Base-by-base conservation (phyloP, 2,113 vertebrate genomes). In the Stigmatopora nigra region DNA sequence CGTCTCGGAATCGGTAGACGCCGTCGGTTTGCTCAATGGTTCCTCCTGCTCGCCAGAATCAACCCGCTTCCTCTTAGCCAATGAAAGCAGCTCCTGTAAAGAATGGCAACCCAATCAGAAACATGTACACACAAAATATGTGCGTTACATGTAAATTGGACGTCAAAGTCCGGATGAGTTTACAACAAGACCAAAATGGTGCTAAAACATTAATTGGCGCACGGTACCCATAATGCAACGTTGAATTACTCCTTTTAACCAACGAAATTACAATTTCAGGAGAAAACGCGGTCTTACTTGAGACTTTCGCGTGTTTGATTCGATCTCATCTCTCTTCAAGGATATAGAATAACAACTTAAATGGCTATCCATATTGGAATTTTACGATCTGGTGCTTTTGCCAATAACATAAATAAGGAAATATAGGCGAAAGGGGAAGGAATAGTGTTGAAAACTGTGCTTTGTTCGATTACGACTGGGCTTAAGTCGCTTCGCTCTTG, bases 31-130 rank as follows among this genome's bases (percentile, higher is more conserved):
- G 88, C 89, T 96, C 68, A 93, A 90, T 25, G 93, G 94, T 14
- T 93, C 92, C 62, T 98, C 95, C 77, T 95, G 97, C 51, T 98
- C 95, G 61, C 95, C 96, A 0, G 97, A 96, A 78, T 98, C 96
- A 56, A 94, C 94, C 63, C 94, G 91, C 80, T 99, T 99, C 77
- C 97, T 91, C 77, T 99, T 99, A 8, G 97, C 95, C 85, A 99
- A 82, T 13, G 94, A 96, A 77, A 99, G 81, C 49, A 99, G 89
- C 75, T 99, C 96, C 97, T 99, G 79, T 12, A 52, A 2, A 10
- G 11, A 16, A 2, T 66, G 63, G 11, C 10, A 52, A 7, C 2
- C 10, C 3, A 41, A 15, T 25, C 16, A n/a, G 2, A 15, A 41
- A 41, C 38, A 41, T 10, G 38, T 41, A 7, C 7, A 7, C 38